Conservation (phyloP, 1,140 invertebrate genomes). For the Listronotus bonariensis region DNA sequence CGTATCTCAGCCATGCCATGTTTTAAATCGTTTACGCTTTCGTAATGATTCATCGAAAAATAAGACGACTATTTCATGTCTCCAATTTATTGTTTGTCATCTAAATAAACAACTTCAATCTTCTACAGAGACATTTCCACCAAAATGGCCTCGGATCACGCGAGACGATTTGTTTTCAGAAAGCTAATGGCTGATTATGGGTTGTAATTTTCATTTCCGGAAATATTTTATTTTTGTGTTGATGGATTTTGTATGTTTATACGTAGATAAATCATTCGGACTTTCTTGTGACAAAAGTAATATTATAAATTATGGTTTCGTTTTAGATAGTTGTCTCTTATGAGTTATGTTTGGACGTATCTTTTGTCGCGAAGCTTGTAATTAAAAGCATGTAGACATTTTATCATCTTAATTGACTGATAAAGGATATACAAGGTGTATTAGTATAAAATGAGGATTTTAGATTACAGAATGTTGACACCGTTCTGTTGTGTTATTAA, state of each 20-base stretch:
- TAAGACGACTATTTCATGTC: too few relatives aligned
- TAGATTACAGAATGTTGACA: too few relatives aligned
- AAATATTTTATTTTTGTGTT: slow-evolving; percentile 18
- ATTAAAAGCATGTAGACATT: slow-evolving; percentile 6
- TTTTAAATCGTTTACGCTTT: not conserved
- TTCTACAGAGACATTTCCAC: too few relatives aligned
- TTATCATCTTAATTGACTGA: not conserved
- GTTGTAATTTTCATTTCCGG: slow-evolving; percentile 21
- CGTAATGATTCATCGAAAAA: too few relatives aligned
- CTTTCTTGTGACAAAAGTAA: slow-evolving; percentile 12
- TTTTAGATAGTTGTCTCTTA: slow-evolving; percentile 6
- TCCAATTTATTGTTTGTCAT: too few relatives aligned
- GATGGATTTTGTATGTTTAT: slow-evolving; percentile 6
- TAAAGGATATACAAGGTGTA: too few relatives aligned
- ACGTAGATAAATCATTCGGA: slow-evolving; percentile 8
- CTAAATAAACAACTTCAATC: too few relatives aligned
- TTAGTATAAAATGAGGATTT: too few relatives aligned
- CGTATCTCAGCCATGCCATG: not conserved
- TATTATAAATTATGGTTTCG: slow-evolving; percentile 9
- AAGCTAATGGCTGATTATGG: slow-evolving; percentile 16
- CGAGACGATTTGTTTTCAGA: too few relatives aligned
- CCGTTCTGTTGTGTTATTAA: too few relatives aligned
- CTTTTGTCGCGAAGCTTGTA: slow-evolving; percentile 6
- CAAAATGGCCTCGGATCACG: too few relatives aligned
- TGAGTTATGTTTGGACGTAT: slow-evolving; percentile 6